These are phyloP conservation scores for Pentalonia nigronervosa DNA, from an alignment of 1,140 invertebrate genomes.

Conservation along the genomic window DNA sequence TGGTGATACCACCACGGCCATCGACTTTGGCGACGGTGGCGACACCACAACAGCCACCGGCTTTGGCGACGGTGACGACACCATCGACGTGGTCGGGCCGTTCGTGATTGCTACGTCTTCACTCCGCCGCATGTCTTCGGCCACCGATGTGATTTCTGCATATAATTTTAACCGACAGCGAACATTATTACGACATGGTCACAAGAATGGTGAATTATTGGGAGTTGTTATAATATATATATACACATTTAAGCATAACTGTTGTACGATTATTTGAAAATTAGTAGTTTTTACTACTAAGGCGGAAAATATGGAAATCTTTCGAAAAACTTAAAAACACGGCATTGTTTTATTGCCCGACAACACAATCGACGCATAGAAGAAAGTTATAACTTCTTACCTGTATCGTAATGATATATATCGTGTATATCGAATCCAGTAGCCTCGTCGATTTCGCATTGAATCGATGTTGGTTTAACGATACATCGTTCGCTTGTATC, in stretches of 20 bases:
- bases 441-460: neutral
- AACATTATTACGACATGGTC: neutral
- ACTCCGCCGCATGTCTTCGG: neutral
- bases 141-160: neutral
- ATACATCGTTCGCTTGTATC: neutral
- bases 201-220: neutral
- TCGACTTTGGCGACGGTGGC: slow-evolving; percentile 58
- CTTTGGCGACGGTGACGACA: slow-evolving; percentile 61
- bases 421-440: neutral
- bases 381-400: neutral
- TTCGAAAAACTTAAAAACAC: no score
- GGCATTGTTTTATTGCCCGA: no score
- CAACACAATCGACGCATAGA: no score
- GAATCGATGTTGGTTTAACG: neutral
- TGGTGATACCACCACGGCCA: neutral
- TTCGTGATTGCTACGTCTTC: neutral
- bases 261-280: no score
- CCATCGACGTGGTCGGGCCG: slow-evolving; percentile 59
- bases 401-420: neutral
- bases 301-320: no score
- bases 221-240: no score
- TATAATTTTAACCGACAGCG: neutral
- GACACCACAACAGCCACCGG: no score
- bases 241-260: no score
- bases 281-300: no score